phyloP scores from a whole-genome alignment of 2,888 invertebrate species.

The Leptopterna dolabrata region DNA sequence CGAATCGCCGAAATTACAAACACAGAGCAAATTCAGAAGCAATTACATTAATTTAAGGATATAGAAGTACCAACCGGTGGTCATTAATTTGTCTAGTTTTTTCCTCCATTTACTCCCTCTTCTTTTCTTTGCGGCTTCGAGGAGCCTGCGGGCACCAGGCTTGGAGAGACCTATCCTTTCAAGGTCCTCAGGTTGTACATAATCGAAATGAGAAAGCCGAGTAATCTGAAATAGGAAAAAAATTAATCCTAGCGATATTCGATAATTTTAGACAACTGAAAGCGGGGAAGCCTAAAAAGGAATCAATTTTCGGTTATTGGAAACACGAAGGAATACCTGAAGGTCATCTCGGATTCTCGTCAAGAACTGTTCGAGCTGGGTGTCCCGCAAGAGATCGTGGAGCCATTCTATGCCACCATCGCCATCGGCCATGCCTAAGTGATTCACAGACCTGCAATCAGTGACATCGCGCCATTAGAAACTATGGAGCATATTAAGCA shows the following conservation, averaged over 20 bases:
- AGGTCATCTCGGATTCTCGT: conserved; percentile 90
- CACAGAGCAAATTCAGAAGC: too few relatives aligned
- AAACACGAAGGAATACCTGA: conserved; percentile 72
- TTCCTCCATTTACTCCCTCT: conserved; percentile 84
- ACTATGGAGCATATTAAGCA: too few relatives aligned
- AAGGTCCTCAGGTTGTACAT: conserved; percentile 94
- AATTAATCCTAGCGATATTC: not conserved
- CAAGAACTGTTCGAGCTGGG: conserved; percentile 92
- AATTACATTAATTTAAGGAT: too few relatives aligned
- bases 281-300: not conserved
- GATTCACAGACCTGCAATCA: not conserved
- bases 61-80: conserved; percentile 61
- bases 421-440: conserved; percentile 36
- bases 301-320: too few relatives aligned
- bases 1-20: too few relatives aligned
- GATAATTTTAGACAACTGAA: not conserved
- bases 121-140: conserved; percentile 92
- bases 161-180: conserved; percentile 95
- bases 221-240: conserved; percentile 75
- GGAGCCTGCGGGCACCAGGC: conserved; percentile 88
- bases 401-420: conserved; percentile 79
- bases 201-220: conserved; percentile 94
- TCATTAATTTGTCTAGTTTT: conserved; percentile 82
- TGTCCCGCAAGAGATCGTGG: conserved; percentile 86
- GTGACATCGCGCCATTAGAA: too few relatives aligned